A percentile compares a stretch with the other conserved stretches of the same genome.
Evolutionary conservation across 1,140 invertebrate species (phyloP).

Genomic region (Ectropis grisescens): DNA sequence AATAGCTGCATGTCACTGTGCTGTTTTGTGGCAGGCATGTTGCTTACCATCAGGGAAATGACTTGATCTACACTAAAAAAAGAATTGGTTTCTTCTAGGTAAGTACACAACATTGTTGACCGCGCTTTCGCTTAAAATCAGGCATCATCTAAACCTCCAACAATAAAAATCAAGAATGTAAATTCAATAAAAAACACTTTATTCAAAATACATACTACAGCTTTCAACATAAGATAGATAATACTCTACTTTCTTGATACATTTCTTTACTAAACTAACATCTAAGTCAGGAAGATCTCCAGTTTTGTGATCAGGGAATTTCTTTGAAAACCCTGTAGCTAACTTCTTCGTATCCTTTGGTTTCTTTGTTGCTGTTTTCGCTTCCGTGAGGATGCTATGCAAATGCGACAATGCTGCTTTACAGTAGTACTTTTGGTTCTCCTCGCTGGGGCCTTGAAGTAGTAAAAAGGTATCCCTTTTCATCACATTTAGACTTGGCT

Average conservation of each 20-base stretch:
- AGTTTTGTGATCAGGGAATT: slow-evolving; percentile 67
- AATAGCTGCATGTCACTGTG: too few species aligned
- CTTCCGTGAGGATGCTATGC: slow-evolving; percentile 64
- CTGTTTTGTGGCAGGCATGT: too few species aligned
- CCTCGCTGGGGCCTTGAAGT: slow-evolving; percentile 41
- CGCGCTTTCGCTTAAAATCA: too few species aligned
- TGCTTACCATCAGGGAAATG: too few species aligned
- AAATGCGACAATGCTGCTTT: slow-evolving; percentile 75
- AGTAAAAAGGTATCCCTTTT: slow-evolving; percentile 40
- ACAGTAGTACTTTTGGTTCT: slow-evolving; percentile 35
- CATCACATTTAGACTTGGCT: slow-evolving; percentile 46
- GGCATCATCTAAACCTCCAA: too few species aligned
- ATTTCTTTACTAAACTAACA: slow-evolving; percentile 70
- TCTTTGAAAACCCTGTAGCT: slow-evolving; percentile 69
- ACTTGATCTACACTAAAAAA: too few species aligned
- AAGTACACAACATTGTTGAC: too few species aligned
- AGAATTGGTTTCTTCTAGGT: too few species aligned
- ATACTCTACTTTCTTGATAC: slow-evolving; percentile 78
- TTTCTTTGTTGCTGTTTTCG: slow-evolving; percentile 35
- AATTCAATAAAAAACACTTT: slow-evolving; percentile 1
- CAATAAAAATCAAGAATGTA: too few species aligned
- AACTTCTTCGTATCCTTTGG: slow-evolving; percentile 18
- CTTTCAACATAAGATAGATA: slow-evolving; percentile 75
- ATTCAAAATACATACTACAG: slow-evolving; percentile 29
- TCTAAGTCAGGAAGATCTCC: slow-evolving; percentile 63